phyloP scores from a whole-genome alignment of 2,113 vertebrate species.

The Channa argus region DNA sequence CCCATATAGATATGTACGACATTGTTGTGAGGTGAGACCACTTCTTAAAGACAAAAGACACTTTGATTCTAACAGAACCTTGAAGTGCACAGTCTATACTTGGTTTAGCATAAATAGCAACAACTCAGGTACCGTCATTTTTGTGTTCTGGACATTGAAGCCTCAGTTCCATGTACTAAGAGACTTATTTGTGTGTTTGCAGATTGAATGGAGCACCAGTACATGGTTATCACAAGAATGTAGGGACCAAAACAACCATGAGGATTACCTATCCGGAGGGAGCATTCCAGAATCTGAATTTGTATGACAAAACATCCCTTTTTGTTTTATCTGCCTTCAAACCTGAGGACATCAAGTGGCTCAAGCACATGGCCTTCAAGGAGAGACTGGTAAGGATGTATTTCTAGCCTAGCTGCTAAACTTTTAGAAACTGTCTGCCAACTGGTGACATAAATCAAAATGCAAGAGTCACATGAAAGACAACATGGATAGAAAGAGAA shows the following conservation, averaged over 20 bases:
- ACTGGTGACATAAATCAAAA: no score
- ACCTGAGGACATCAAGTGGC: slow-evolving; percentile 97
- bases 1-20: slow-evolving; percentile 94
- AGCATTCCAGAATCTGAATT: slow-evolving; percentile 92
- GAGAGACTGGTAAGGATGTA: slow-evolving; percentile 92
- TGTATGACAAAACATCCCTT: slow-evolving; percentile 93
- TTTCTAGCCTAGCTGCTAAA: not conserved
- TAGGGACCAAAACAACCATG: slow-evolving; percentile 95
- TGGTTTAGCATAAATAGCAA: not conserved
- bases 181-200: slow-evolving; percentile 19
- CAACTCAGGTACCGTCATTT: not conserved
- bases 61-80: not conserved
- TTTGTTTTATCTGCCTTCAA: slow-evolving; percentile 98
- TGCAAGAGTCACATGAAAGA: no score
- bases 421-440: no score
- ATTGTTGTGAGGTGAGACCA: slow-evolving; percentile 93
- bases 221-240: slow-evolving; percentile 91
- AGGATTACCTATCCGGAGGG: slow-evolving; percentile 99
- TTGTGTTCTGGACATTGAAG: not conserved
- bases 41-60: not conserved
- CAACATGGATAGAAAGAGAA: no score
- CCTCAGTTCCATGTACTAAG: not conserved
- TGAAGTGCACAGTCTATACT: not conserved
- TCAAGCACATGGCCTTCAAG: slow-evolving; percentile 95
- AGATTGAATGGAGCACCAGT: slow-evolving; percentile 96